Evolutionary conservation across 2,888 invertebrate genomes (phyloP).

Genomic region (Loripinus fragilis): DNA sequence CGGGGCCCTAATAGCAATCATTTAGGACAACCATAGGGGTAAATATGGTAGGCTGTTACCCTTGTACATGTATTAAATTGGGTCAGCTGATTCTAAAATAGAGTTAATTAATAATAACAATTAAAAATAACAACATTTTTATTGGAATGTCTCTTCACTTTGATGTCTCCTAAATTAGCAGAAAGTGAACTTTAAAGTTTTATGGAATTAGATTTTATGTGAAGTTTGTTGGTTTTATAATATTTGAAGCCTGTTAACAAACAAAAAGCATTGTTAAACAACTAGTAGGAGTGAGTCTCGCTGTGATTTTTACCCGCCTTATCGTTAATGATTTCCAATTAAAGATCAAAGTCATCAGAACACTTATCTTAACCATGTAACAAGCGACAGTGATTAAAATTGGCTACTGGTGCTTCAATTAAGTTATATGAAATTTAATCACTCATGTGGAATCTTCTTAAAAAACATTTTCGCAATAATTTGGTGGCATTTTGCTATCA

Average conservation of each 20-base stretch:
- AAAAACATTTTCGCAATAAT: too few species aligned
- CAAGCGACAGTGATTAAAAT: neutral
- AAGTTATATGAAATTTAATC: neutral
- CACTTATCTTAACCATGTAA: neutral
- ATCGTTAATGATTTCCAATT: constrained; percentile 12
- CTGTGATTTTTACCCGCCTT: neutral
- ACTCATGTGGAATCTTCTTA: neutral
- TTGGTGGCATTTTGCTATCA: too few species aligned
- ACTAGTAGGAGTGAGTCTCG: neutral
- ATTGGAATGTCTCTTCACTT: too few species aligned
- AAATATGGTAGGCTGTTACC: too few species aligned
- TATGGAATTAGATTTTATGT: neutral
- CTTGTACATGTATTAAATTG: too few species aligned
- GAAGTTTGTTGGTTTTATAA: neutral
- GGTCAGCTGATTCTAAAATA: too few species aligned
- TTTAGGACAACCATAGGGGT: too few species aligned
- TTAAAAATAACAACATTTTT: too few species aligned
- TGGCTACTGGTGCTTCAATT: neutral
- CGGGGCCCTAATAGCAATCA: too few species aligned
- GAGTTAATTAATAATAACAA: too few species aligned
- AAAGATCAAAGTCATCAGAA: constrained; percentile 4
- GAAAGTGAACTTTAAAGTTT: neutral
- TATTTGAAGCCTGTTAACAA: neutral
- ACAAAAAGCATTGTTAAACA: neutral
- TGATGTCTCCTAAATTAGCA: too few species aligned